phyloP scores from a whole-genome alignment of 2,113 vertebrate genomes.

The Asarcornis scutulata region DNA sequence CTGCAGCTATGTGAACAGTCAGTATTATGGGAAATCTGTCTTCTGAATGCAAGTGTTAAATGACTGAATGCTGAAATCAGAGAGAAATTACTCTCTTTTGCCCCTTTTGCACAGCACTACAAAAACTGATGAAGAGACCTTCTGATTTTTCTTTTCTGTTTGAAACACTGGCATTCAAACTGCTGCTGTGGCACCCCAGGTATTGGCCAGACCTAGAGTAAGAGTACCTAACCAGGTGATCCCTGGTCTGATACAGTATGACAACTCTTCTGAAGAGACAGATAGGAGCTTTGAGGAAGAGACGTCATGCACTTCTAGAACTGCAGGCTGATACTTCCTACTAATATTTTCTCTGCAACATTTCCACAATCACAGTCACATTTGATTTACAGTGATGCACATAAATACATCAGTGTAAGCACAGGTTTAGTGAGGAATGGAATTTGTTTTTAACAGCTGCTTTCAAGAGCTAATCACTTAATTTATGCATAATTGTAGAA shows the following conservation, averaged over 20 bases:
- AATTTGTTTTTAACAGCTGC: conserved; percentile 9
- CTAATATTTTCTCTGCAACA: not conserved
- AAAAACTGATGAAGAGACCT: not conserved
- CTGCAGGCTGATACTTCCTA: not conserved
- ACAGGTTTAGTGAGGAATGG: not conserved
- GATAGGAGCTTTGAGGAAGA: not conserved
- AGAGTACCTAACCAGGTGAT: not conserved
- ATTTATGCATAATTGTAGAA: not conserved
- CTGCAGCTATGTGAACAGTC: not conserved
- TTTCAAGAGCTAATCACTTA: not conserved
- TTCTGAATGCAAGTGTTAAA: not conserved
- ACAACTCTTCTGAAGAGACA: not conserved
- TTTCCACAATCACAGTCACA: not conserved
- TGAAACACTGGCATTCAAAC: not conserved
- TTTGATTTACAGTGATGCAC: not conserved
- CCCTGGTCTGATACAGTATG: not conserved
- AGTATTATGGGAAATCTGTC: not conserved
- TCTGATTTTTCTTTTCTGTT: not conserved
- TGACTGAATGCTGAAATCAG: not conserved
- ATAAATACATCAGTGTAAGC: not conserved
- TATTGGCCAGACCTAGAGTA: not conserved
- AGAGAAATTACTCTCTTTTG: not conserved
- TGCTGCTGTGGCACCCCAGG: not conserved
- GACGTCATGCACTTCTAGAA: not conserved
- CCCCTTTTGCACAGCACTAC: not conserved